Base-by-base conservation (phyloP, 2,797 vertebrate species). In the Heteromormyrus szaboi region DNA sequence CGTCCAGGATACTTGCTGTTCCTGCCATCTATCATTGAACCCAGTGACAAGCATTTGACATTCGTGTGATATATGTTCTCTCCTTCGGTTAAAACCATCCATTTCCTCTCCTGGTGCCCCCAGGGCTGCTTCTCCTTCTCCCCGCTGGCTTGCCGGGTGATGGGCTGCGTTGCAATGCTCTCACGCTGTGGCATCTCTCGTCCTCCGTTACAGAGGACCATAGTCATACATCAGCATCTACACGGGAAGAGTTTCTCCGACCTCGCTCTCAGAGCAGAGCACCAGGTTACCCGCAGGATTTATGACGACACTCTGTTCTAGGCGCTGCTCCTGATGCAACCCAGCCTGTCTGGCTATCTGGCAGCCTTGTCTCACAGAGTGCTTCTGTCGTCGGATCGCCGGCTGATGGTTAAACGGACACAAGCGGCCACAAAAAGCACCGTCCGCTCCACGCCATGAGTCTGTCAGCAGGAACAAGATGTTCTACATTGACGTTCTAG, bases 11-110 rank as follows among this genome's bases (percentile, higher is more conserved):
- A 17, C 37, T 68, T 14, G 54, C 37, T 56, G 51, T 79, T 84
- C 37, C 54, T 89, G 46, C 83, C 68, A 88, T 76, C n/a, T 79
- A 33, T 88, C 68, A 83, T 5, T 46, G 53, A 83, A 76, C n/a
- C 37, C 41, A 48, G 19, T 46, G 37, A 87, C 86, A 25, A 65
- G 41, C 41, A 41, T 12, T 56, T 65, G 59, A 87, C n/a, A 29
- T 48, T 9, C 25, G 19, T 25, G 59, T 44, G 56, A 87, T 87
- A 22, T 22, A 65, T 54, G 53, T 12, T n/a, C 86, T 48, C 19
- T 46, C 37, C 86, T 46, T 22, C 54, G 25, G 29, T 41, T 33
- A 5, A 37, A n/a, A 17, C 54, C 7, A 8, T 19, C 37, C 25
- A 4, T 11, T 48, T 50, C 44, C 56, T 65, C 37, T 68, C 11